Conservation (phyloP, 2,888 invertebrate genomes). For the Archaeoteleia sp. region DNA sequence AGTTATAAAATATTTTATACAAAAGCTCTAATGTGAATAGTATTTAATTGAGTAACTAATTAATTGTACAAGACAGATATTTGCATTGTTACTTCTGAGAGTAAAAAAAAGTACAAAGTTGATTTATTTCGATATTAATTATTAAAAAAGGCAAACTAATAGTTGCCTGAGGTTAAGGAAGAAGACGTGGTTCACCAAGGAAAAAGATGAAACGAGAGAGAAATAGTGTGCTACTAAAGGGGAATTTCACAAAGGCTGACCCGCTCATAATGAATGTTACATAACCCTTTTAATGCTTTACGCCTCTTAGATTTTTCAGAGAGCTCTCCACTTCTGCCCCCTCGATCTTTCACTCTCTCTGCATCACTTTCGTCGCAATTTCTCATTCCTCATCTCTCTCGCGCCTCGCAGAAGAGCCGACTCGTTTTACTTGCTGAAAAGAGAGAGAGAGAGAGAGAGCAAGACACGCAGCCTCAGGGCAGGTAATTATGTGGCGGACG, state of each 20-base stretch:
- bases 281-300: slow-evolving; percentile 75
- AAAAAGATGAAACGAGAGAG: slow-evolving; percentile 1
- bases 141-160: not conserved
- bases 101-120: not conserved
- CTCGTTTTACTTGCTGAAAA: slow-evolving; percentile 14
- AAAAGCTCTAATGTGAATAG: no score
- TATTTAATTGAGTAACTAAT: no score
- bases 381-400: slow-evolving; percentile 24
- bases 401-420: slow-evolving; percentile 18
- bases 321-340: slow-evolving; percentile 57
- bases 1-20: no score
- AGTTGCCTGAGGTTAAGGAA: slow-evolving; percentile 8
- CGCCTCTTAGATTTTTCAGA: slow-evolving; percentile 75
- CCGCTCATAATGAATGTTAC: slow-evolving; percentile 74
- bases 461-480: slow-evolving; percentile 62
- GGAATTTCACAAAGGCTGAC: slow-evolving; percentile 74
- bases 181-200: slow-evolving; percentile 1
- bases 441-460: slow-evolving; percentile 40
- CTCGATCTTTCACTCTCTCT: slow-evolving; percentile 50
- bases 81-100: no score
- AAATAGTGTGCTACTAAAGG: slow-evolving; percentile 63
- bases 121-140: slow-evolving; percentile 1
- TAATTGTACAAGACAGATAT: no score
- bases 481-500: slow-evolving; percentile 75
- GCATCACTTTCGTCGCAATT: slow-evolving; percentile 38